Evolutionary conservation across 2,113 vertebrate species (phyloP).

Genomic region (Oreochromis tanganicae): DNA sequence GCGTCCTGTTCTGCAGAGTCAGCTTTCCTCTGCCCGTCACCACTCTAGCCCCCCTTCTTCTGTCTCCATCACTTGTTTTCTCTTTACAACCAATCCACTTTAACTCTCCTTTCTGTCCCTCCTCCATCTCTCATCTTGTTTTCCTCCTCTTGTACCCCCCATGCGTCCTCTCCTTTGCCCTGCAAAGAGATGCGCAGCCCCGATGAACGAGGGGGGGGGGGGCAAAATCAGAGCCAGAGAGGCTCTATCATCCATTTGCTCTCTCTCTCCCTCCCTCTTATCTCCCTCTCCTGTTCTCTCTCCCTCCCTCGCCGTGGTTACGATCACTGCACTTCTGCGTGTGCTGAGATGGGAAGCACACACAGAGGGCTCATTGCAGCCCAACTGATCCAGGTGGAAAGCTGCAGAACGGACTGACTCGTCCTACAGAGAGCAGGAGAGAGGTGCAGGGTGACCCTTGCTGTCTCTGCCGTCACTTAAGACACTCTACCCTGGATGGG

Average conservation of each 20-base stretch:
- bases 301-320: not conserved
- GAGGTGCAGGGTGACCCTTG: conserved; percentile 11
- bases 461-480: not conserved
- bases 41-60: not conserved
- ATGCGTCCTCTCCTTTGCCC: not conserved
- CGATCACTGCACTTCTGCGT: conserved; percentile 39
- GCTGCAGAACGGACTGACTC: conserved; percentile 10
- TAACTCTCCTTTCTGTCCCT: conserved; percentile 1
- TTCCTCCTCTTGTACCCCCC: not conserved
- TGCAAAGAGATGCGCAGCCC: conserved; percentile 4
- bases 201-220: not conserved
- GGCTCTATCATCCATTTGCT: conserved; percentile 56
- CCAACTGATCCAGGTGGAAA: conserved; percentile 22
- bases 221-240: conserved; percentile 33
- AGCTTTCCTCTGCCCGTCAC: conserved; percentile 46
- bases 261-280: not conserved
- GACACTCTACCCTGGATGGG: not conserved
- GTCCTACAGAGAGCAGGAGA: not conserved
- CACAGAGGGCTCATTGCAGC: conserved; percentile 26
- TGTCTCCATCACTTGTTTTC: conserved; percentile 2
- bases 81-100: conserved; percentile 40
- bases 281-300: not conserved
- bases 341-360: conserved; percentile 50
- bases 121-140: conserved; percentile 15
- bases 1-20: conserved; percentile 54